phyloP scores from a whole-genome alignment of 2,113 vertebrate genomes.

The Nestor notabilis region DNA sequence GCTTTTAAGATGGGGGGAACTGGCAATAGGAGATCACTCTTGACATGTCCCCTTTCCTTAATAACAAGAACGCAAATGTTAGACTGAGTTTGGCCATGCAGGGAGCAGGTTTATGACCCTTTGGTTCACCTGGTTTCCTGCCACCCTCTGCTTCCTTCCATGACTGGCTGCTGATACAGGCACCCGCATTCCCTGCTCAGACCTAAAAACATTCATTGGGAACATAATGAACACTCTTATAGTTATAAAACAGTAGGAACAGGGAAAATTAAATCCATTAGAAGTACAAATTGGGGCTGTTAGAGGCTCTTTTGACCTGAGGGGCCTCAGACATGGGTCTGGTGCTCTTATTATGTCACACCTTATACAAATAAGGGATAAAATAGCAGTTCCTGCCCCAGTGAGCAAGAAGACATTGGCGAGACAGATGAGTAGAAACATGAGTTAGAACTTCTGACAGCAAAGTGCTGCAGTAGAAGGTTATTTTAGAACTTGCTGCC shows the following conservation, averaged over 20 bases:
- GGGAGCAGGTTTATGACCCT: background rate
- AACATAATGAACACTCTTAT: background rate
- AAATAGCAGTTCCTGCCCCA: background rate
- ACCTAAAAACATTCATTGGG: background rate
- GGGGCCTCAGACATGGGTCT: background rate
- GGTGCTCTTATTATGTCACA: conserved; percentile 18
- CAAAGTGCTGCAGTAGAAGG: conserved; percentile 37
- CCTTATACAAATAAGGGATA: conserved; percentile 22
- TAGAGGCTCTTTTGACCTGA: background rate
- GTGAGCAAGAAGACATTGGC: background rate
- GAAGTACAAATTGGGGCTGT: background rate
- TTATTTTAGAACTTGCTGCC: conserved; percentile 65
- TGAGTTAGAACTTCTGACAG: conserved; percentile 59
- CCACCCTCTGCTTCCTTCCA: background rate
- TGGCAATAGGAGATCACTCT: background rate
- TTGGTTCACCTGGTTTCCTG: background rate
- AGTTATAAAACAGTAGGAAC: background rate
- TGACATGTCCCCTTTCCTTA: background rate
- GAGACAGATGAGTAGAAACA: conserved; percentile 38
- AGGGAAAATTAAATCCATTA: background rate
- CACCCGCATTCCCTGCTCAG: background rate
- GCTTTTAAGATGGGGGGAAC: background rate
- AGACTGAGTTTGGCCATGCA: background rate
- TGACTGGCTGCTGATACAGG: background rate
- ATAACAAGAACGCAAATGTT: background rate